Evolutionary conservation across 2,113 vertebrate species (phyloP).

Genomic region (Cyanoramphus novaezelandiae): DNA sequence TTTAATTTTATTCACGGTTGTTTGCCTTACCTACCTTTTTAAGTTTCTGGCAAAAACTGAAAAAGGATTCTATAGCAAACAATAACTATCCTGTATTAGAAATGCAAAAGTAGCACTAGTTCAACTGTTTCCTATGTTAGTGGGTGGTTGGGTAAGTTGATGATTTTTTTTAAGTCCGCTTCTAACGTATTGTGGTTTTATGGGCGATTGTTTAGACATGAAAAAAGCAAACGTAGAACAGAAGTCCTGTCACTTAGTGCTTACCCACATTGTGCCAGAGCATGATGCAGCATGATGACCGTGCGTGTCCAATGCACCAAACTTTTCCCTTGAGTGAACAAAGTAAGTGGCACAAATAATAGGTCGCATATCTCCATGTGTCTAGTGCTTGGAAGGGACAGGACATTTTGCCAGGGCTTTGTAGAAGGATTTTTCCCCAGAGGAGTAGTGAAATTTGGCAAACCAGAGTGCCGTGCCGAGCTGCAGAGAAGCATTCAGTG

Average conservation of each 20-base stretch:
- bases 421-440: not conserved
- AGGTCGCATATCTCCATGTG: not conserved
- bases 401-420: not conserved
- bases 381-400: not conserved
- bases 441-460: not conserved
- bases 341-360: slow-evolving; percentile 20
- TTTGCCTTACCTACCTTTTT: not conserved
- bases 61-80: not conserved
- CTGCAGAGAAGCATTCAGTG: not conserved
- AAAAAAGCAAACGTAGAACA: not conserved
- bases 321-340: slow-evolving; percentile 9
- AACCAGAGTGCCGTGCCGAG: not conserved
- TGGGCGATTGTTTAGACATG: not conserved
- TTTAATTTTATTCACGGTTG: not conserved
- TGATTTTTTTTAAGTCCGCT: not conserved
- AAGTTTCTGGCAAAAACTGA: not conserved
- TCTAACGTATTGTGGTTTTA: not conserved
- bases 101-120: not conserved
- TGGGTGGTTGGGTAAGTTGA: not conserved
- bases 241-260: not conserved
- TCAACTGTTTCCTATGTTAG: not conserved
- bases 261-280: not conserved
- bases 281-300: not conserved
- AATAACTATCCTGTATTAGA: not conserved
- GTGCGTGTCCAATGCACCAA: not conserved